Evolutionary conservation across 2,888 invertebrate genomes (phyloP), one percentile per base, ranked within the genome.

Genomic region (Bellardia pandia): DNA sequence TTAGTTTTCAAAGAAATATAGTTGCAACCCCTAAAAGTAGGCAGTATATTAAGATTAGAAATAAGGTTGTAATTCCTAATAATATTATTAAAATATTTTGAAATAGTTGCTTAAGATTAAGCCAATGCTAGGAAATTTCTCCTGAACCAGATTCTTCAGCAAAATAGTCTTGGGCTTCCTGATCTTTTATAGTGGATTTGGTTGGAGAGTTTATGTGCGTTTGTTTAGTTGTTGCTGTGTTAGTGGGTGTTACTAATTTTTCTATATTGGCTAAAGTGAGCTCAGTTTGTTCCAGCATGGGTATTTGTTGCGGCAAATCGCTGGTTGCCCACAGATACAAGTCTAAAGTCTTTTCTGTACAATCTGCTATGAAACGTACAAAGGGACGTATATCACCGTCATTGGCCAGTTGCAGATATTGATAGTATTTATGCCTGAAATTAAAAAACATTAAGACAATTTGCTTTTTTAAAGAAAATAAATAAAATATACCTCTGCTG

Each of bases 341-440:
- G 93, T 98, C 98, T 45, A 98, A 93, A 0, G 98, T 98, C 89
- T 96, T 95, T 91, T 98, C 98, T 0, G 98, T 98, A 91, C 97
- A 97, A 90, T 97, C 97, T 0, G 98, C 98, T 90, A 99, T 98
- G 93, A 99, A 99, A 89, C 99, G 96, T 1, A 99, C 96, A 94
- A 99, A 99, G 0, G 99, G 99, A 68, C 99, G 95, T 5, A 99
- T 96, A 92, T 99, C 99, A 0, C 99, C 99, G 90, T 97, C 96
- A 92, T 99, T 99, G 0, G 98, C 99, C 9, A 97, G 95, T 93
- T 98, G 97, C 45, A 99, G 94, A 89, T 97, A 96, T 90, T 98
- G 96, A 93, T 99, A 99, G 93, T 98, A 98, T 84, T 96, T 95
- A 90, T 97, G 96, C 23, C 96, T 94, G 78, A 51, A 90, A 90